Evolutionary conservation across 2,113 vertebrate species (phyloP), one percentile per base, ranked within the genome.

Genomic region (Eolophus roseicapilla): DNA sequence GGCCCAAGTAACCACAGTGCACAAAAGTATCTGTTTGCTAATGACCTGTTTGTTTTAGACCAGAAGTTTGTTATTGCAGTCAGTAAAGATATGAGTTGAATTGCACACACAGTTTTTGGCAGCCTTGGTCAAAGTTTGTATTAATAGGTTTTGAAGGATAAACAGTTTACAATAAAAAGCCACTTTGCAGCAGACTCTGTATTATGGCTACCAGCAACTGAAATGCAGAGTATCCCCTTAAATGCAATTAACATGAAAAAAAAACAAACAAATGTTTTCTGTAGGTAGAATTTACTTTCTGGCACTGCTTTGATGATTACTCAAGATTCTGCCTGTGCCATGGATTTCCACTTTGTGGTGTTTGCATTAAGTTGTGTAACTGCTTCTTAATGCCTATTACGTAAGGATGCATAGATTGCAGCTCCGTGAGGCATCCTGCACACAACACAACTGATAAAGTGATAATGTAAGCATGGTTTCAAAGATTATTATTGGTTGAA

Each of bases 341-440:
- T 87, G 88, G 91, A 44, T 93, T 93, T 96, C 86, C 95, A 86
- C 74, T 47, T 2, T 0, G n/a, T 88, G 71, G 62, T 96, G 95
- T 96, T 97, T 97, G 91, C 91, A 68, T 76, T 93, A 75, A 84
- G 80, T 96, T 96, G 95, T 84, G 93, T 87, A 97, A 95, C 86
- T 87, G 74, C 92, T 92, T 65, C 95, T 92, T 96, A 91, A 91
- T 43, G 88, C 86, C 95, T 69, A 52, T 96, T 96, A 96, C 53
- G 86, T 94, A 97, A 97, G 70, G 77, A 93, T 90, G 85, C 67
- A 77, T 35, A 85, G 93, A 86, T 92, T 94, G 88, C 96, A 96
- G 92, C 70, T 69, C 57, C 29, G 9, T 74, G 75, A 90, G 78
- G 78, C 85, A 62, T 62, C 44, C 95, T 92, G 93, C 77, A 76